Base-by-base conservation (phyloP, 2,797 vertebrate genomes). In the Otus scops region DNA sequence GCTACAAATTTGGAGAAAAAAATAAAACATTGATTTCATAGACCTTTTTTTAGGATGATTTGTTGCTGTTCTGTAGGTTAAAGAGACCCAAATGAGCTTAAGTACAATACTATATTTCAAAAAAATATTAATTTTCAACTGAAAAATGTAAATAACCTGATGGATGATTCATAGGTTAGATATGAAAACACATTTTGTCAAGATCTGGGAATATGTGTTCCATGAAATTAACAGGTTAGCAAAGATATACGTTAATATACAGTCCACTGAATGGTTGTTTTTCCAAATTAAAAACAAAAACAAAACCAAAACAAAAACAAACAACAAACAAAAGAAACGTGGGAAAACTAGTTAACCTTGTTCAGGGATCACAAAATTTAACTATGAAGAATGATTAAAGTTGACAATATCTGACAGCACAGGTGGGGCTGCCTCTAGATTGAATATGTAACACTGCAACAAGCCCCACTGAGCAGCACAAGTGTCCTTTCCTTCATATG, bases 1-100 rank as follows among this genome's bases (percentile, higher is more conserved):
- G 26, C 23, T 65, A 60, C 20, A 71, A 53, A 54, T 54, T 41
- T 68, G 32, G 21, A 9, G 11, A 68, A 65, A 63, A 36, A 28
- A 57, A 26, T 14, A 7, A 38, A 24, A 16, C 3, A 30, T 2
- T n/a, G 5, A 13, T 71, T 79, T 73, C 1, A 39, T 5, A 68
- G 3, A 27, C 2, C 0, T 45, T 38, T 47, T 65, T 56, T 73
- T 16, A 56, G 4, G 2, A 68, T 60, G 0, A 39, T 53, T 69
- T 86, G 10, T 28, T 65, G 9, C 4, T 82, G 6, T 51, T 92
- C 20, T 73, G 3, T 27, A 80, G 10, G 4, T 3, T 53, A 6
- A 65, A 83, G 83, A 39, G 7, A 53, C 45, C 18, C 10, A 80
- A 53, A 16, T 32, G 2, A 69, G 6, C 50, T 86, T 48, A 76